Evolutionary conservation across 1,140 invertebrate genomes (phyloP), one percentile per base, ranked within the genome.

Genomic region (Orchesella cincta): DNA sequence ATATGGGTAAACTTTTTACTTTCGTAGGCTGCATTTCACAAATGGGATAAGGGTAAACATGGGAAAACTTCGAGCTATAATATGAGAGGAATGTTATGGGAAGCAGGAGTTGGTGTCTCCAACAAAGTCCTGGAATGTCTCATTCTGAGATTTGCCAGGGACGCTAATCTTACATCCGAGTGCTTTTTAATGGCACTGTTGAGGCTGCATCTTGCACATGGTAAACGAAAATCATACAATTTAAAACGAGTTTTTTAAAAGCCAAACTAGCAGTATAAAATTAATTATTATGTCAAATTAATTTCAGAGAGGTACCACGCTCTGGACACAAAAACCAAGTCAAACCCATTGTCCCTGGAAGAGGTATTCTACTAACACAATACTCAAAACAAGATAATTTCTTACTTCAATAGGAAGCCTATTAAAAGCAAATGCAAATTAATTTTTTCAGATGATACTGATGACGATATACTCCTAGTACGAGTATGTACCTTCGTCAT

Each of bases 81-180:
- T 81, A 84, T 92, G 78, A 85, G 91, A 81, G 86, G 87, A 29
- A 85, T 91, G 74, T 85, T 92, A 71, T 90, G 90, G 89, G 91
- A 91, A 85, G 89, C 90, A 31, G 91, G 91, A 74, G 88, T 90
- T 73, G 89, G 90, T 1, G 91, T 91, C 8, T 90, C 89, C 82
- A 92, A 92, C 84, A 92, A 92, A 87, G 91, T 92, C 75, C 85
- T 92, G 70, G 91, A 92, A 87, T 91, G 90, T 84, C 84, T 92
- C 23, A 89, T 92, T 54, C 84, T 92, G 35, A 84, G 91, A 78
- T 92, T 90, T 86, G 88, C 90, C 20, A 89, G 89, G 83, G 89
- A 89, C 84, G 85, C 85, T 73, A 82, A 88, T 26, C 84, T 92
- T 1, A 87, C 89, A 3, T 87, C 89, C 0, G 90, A 91, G 85